Evolutionary conservation across 2,113 vertebrate genomes (phyloP), one percentile per base, ranked within the genome.

Genomic region (Limnothrissa miodon): DNA sequence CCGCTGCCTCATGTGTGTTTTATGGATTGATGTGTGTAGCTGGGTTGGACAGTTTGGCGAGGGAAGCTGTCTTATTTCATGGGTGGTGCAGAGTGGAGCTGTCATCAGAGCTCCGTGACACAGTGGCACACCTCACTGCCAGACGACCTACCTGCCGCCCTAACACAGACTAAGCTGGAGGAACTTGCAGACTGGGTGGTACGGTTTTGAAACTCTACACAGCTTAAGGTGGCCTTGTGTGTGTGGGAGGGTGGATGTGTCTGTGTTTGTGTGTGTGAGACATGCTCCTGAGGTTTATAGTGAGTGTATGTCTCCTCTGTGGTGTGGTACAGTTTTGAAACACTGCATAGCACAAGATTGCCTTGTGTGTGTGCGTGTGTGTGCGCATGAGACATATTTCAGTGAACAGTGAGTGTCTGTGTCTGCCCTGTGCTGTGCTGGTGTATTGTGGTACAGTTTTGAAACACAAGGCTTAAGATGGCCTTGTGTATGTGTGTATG

Each of bases 61-160:
- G 19, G 51, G 51, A 4, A 53, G 51, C 19, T 5, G 51, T 21
- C 59, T 66, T 25, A 10, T 33, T 74, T 39, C 33, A 29, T 74
- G 66, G 29, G 66, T 74, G 15, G 62, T 29, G 62, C 62, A 13
- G 59, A 9, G 59, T 25, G n/a, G n/a, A 25, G 23, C 59, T 23
- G 21, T 5, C 23, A 17, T 56, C 53, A n/a, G 29, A 33, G 62
- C 29, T 29, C 62, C 5, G 13, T 17, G 33, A 33, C 2, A 33
- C 11, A 1, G 25, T 74, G 66, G 66, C 66, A 36, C 33, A 29
- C 29, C 66, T 74, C 66, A 15, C 66, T 74, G 33, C 66, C 29
- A 74, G 66, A 74, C 66, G 5, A 74, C 66, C 66, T 36, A 74
- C 66, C 66, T 74, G 29, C 66, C 13, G 29, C 66, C 66, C 66